Evolutionary conservation across 2,113 vertebrate genomes (phyloP).

Genomic region (Clarias macrocephalus): DNA sequence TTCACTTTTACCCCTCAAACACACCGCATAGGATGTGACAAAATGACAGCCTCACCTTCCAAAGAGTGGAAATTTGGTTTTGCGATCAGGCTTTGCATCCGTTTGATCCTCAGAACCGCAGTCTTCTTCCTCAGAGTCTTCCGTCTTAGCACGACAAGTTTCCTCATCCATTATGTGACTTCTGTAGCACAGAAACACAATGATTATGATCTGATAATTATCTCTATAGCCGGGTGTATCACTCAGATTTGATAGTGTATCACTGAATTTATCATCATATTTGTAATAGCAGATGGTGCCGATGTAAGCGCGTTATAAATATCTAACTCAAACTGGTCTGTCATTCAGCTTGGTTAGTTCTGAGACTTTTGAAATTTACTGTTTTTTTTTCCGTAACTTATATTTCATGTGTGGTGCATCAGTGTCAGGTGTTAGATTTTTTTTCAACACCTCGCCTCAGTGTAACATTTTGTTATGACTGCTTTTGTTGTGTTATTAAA

Average conservation of each 20-base stretch:
- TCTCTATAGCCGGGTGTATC: neutral
- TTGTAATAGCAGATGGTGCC: too few species aligned
- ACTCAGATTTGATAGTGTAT: too few species aligned
- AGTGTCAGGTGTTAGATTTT: neutral
- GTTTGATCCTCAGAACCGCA: conserved; percentile 49
- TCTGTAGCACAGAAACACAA: neutral
- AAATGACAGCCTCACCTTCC: conserved; percentile 58
- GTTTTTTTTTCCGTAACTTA: too few species aligned
- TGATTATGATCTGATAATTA: neutral
- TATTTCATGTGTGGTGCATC: too few species aligned
- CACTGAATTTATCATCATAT: too few species aligned
- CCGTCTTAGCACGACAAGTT: neutral
- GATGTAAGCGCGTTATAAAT: too few species aligned
- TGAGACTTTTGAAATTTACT: too few species aligned
- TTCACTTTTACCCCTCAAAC: neutral
- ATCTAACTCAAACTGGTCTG: too few species aligned
- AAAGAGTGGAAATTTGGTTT: conserved; percentile 74
- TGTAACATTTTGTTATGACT: neutral
- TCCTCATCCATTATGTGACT: conserved; percentile 58
- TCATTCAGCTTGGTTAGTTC: too few species aligned
- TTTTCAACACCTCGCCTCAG: neutral
- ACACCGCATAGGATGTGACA: neutral
- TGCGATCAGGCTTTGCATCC: conserved; percentile 83
- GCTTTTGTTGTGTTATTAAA: neutral
- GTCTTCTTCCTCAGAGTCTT: conserved; percentile 35